phyloP scores from a whole-genome alignment of 2,113 vertebrate genomes.

The Pelobates fuscus region DNA sequence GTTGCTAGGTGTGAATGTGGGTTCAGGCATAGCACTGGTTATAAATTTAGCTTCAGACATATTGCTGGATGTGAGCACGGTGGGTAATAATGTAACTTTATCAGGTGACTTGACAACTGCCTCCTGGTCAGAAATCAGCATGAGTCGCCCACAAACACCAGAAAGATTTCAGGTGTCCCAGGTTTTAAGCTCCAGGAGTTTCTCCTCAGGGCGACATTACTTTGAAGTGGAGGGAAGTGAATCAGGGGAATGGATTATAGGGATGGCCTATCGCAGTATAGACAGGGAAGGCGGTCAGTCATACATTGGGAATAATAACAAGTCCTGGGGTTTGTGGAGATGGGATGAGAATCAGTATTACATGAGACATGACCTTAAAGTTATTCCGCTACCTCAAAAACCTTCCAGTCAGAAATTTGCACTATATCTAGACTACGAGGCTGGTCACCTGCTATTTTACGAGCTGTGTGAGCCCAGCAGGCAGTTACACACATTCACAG shows the following conservation, averaged over 20 bases:
- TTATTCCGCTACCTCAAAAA: neutral
- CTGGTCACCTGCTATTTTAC: neutral
- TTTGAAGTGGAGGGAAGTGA: neutral
- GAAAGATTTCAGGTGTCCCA: neutral
- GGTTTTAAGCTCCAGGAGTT: neutral
- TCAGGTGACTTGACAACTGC: neutral
- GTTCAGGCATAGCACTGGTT: neutral
- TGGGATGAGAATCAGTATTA: neutral
- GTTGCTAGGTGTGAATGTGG: neutral
- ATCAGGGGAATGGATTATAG: neutral
- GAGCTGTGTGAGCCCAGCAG: neutral
- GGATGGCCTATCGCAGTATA: slow-evolving; percentile 12
- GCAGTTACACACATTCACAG: neutral
- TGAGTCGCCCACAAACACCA: neutral
- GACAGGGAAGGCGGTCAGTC: neutral
- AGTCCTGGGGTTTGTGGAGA: slow-evolving; percentile 3
- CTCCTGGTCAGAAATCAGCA: neutral
- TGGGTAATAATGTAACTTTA: neutral
- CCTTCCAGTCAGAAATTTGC: neutral
- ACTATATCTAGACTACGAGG: neutral
- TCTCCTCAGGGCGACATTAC: neutral
- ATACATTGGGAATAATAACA: neutral
- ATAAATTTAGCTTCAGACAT: neutral
- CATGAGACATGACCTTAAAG: neutral
- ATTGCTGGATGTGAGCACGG: neutral